phyloP scores from a whole-genome alignment of 92 coral and sea anemone genomes.

The Heteractis magnifica region DNA sequence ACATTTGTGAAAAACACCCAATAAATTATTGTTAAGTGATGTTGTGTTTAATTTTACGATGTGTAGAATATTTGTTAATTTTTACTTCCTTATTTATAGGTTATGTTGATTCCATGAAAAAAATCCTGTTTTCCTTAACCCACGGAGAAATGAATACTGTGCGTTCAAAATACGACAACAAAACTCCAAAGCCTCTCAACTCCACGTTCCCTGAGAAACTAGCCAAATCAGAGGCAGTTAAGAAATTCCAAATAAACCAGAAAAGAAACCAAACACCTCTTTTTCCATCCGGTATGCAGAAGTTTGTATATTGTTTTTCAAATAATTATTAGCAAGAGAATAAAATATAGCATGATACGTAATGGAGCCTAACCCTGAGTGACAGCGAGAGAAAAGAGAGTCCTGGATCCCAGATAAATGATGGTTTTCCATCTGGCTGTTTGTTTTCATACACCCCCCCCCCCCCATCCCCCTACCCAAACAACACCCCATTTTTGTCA shows the following conservation, averaged over 20 bases:
- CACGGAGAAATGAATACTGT: neutral
- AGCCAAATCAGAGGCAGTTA: neutral
- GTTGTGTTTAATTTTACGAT: too few relatives aligned
- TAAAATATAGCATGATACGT: too few relatives aligned
- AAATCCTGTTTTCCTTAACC: neutral
- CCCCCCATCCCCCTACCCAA: neutral
- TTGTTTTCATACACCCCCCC: neutral
- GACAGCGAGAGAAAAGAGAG: too few relatives aligned
- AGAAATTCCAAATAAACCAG: neutral
- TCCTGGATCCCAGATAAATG: too few relatives aligned
- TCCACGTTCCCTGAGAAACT: slow-evolving; percentile 13
- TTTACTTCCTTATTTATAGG: neutral
- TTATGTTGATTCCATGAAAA: slow-evolving; percentile 21
- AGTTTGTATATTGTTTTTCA: neutral
- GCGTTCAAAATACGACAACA: neutral
- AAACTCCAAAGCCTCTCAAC: slow-evolving; percentile 14
- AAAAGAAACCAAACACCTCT: neutral
- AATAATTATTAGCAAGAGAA: too few relatives aligned
- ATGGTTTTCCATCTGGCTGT: too few relatives aligned
- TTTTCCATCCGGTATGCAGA: slow-evolving; percentile 5
- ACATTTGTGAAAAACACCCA: too few relatives aligned
- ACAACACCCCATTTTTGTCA: too few relatives aligned
- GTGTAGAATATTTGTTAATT: neutral
- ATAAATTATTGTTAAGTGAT: too few relatives aligned
- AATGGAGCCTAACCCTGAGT: too few relatives aligned